Conservation (phyloP, 1,140 invertebrate species). For the Heliconius himera region DNA sequence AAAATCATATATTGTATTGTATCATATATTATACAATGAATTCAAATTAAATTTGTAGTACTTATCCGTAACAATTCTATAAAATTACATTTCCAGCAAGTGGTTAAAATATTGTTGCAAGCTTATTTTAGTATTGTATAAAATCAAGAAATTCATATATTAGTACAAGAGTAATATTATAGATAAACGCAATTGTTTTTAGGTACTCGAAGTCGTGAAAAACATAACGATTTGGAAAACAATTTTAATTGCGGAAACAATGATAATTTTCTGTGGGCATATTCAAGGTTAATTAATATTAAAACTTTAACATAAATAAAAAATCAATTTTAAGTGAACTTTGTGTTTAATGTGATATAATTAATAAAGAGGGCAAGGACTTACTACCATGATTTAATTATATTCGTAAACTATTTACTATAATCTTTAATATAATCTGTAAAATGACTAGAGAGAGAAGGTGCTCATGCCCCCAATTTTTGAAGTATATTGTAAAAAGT, state of each 20-base stretch:
- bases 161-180: background rate
- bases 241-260: slow-evolving; percentile 2
- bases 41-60: too few relatives aligned
- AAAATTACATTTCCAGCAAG: background rate
- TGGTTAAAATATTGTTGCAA: background rate
- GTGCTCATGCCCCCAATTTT: too few relatives aligned
- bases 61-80: too few relatives aligned
- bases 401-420: background rate
- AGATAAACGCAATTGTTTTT: background rate
- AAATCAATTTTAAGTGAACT: background rate
- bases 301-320: background rate
- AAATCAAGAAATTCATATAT: background rate
- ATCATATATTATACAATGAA: too few relatives aligned
- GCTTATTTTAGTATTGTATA: background rate
- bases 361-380: background rate
- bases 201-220: too few relatives aligned
- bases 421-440: too few relatives aligned
- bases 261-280: background rate
- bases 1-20: too few relatives aligned
- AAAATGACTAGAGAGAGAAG: too few relatives aligned
- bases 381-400: background rate
- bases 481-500: too few relatives aligned
- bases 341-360: background rate
- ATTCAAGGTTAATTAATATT: slow-evolving; percentile 1
- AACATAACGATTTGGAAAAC: background rate